Evolutionary conservation across 1,140 invertebrate genomes (phyloP), one percentile per base, ranked within the genome.

Genomic region (Atta colombica): DNA sequence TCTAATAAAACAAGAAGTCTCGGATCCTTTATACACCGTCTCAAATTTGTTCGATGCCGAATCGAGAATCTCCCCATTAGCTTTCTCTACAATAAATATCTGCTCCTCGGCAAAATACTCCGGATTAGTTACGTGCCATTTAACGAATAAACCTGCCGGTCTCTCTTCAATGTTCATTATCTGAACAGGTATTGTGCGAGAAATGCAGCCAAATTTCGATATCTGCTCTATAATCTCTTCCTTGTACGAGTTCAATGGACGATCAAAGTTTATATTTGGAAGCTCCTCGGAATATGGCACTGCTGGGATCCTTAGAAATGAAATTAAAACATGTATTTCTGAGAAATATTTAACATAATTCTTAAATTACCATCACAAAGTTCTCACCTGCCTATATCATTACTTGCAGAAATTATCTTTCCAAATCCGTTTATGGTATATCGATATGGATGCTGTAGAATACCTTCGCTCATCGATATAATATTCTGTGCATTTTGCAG

Each of bases 81-180:
- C 88, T 69, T 78, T 92, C 77, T 92, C 91, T 8, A 92, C 85
- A 12, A 92, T n/a, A 63, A 89, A 92, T 39, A 60, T 88, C 39
- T 92, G 90, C 61, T 92, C 92, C 60, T 92, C 92, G 7, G 28
- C 61, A 0, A 78, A 75, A 66, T 88, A 92, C 45, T 92, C 91
- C 10, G 92, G 87, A 89, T 92, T 89, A 12, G 68, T 78, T 49
- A 92, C 71, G 16, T 89, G 69, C 92, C 92, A 92, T 69, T 88
- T 92, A 4, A 92, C 60, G 31, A 86, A 92, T 49, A 92, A 71
- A 31, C 87, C 89, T 4, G 81, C 91, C 0, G 92, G 92, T 75
- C 90, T 91, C n/a, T 92, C 91, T 21, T 89, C 87, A 18, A 92
- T 88, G 12, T 88, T 88, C 4, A 60, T 85, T 82, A 92, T 89